Base-by-base conservation (phyloP, 2,888 invertebrate species). In the Acanthoscelides obtectus region DNA sequence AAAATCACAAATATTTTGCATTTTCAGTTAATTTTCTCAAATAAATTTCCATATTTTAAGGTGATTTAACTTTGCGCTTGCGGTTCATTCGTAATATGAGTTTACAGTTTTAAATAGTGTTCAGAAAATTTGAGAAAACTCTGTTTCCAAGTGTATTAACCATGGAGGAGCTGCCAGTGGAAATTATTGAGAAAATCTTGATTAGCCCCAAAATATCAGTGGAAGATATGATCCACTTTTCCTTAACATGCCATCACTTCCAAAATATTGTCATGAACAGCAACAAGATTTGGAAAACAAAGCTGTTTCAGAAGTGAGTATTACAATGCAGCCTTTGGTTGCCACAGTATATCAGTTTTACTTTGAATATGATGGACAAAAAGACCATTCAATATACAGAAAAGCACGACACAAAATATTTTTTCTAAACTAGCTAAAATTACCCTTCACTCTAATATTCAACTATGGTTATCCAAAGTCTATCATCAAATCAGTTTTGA, bases 171-270 rank as follows among this genome's bases (percentile, higher is more conserved):
- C 72, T 85, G 70, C 84, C 85, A 17, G 72, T 80, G 63, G 85
- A 85, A 81, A 77, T 85, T 67, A 75, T 84, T 19, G 85, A 85
- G 77, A 78, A 81, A 27, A 81, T 85, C 70, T 74, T 84, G 73
- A 80, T 75, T 12, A 73, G 75, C 70, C 72, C 77, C 19, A 77
- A 73, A 68, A 73, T 85, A 71, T 79, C 74, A 8, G 77, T 84
- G 45, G 76, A 80, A 76, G 90, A 90, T 81, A 85, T 89, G 66
- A 72, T 88, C 19, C 86, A 86, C 79, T 88, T 90, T 77, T 85
- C 88, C 21, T 78, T 84, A 69, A 88, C 89, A 20, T 90, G 89
- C 81, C 88, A 86, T 77, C 85, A 85, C 64, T 87, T 88, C 72
- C 81, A 87, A 77, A 83, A 86, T 72, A 79, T 87, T 69, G 83